Conservation (phyloP, 2,113 vertebrate genomes). For the Haemorhous mexicanus region DNA sequence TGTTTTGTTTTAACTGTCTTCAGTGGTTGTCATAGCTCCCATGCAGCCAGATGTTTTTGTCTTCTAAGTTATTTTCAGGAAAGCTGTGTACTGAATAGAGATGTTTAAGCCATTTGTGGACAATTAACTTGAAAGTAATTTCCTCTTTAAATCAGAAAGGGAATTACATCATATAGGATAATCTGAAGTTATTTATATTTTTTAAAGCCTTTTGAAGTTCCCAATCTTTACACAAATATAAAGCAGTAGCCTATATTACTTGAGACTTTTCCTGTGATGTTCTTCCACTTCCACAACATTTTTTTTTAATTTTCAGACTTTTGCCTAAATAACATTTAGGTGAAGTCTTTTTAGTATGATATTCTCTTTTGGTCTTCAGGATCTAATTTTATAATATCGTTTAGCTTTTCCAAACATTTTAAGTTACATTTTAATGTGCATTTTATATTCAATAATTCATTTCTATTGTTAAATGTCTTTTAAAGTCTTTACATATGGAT, state of each 20-base stretch:
- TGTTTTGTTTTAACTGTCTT: not conserved
- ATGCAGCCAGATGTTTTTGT: not conserved
- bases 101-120: not conserved
- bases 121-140: not conserved
- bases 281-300: not conserved
- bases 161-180: not conserved
- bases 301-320: not conserved
- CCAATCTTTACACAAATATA: not conserved
- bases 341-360: not conserved
- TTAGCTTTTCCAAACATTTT: not conserved
- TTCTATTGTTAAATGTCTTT: not conserved
- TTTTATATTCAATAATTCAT: not conserved
- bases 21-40: not conserved
- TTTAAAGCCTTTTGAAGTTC: not conserved
- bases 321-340: not conserved
- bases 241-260: not conserved
- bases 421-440: not conserved
- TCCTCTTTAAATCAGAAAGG: not conserved
- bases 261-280: not conserved
- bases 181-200: not conserved
- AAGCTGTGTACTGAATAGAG: not conserved
- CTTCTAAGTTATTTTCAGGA: not conserved
- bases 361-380: not conserved
- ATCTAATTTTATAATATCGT: not conserved
- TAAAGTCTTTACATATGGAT: not conserved